Evolutionary conservation across 2,888 invertebrate genomes (phyloP).

Genomic region (Gasteruption jaculator): DNA sequence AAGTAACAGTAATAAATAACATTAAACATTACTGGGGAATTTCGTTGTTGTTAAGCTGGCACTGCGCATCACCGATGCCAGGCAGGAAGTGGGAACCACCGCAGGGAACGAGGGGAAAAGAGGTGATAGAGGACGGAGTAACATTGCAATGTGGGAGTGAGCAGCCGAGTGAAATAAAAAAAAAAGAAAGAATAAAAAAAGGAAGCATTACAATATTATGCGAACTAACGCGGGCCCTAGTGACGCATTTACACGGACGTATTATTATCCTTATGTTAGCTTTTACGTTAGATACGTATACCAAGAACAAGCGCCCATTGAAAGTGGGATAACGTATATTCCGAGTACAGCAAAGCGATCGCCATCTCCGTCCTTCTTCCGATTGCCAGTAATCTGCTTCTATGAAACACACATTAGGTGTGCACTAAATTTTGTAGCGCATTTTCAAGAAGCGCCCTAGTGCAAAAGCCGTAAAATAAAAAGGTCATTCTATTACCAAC

Average conservation of each 20-base stretch:
- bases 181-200: slow-evolving; percentile 20
- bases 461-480: too few relatives aligned
- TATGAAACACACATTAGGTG: too few relatives aligned
- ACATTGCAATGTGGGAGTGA: slow-evolving; percentile 33
- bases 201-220: slow-evolving; percentile 32
- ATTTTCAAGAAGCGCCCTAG: too few relatives aligned
- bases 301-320: too few relatives aligned
- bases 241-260: slow-evolving; percentile 36
- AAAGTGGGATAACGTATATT: too few relatives aligned
- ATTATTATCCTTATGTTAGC: slow-evolving; percentile 30
- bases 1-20: slow-evolving; percentile 19
- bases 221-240: slow-evolving; percentile 34
- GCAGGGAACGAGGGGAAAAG: slow-evolving; percentile 17
- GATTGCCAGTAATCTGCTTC: too few relatives aligned
- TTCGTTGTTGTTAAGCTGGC: slow-evolving; percentile 46
- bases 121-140: slow-evolving; percentile 18
- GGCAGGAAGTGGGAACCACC: slow-evolving; percentile 46
- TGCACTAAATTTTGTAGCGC: too few relatives aligned
- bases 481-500: too few relatives aligned
- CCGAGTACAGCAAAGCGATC: too few relatives aligned
- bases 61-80: slow-evolving; percentile 50
- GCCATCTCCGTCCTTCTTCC: too few relatives aligned
- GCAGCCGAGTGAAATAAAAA: slow-evolving; percentile 30
- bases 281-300: too few relatives aligned
- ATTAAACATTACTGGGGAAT: slow-evolving; percentile 39